Base-by-base conservation (phyloP, 1,140 invertebrate species). In the Drosophila persimilis region DNA sequence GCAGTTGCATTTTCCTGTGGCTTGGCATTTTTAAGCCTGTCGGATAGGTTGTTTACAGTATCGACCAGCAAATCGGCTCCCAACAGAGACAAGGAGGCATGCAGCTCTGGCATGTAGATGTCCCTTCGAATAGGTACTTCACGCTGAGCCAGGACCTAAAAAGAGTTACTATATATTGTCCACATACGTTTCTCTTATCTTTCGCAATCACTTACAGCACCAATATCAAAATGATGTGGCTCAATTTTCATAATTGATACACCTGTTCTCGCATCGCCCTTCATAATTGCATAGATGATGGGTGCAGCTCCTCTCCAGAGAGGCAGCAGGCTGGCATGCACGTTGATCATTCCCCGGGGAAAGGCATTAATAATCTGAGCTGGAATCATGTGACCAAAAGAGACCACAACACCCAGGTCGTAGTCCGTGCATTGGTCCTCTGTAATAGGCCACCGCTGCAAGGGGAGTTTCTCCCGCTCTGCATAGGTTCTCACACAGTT, bases 251-350 rank as follows among this genome's bases (percentile, higher is more conserved):
- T 98, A 31, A 99, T 94, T 3, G 96, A 95, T 29, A 99, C 93
- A 41, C 98, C 98, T 22, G 97, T 97, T 56, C 93, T 91, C 24
- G 89, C 76, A 90, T 99, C 98, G 26, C 96, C 97, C 92, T 96
- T 95, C 58, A 96, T 93, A 56, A 98, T 92, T 1, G 91, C 74
- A 53, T 91, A 88, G n/a, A 91, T 91, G 9, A 91, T 91, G 1
- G 90, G 90, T 3, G 90, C 90, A 46, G 98, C 97, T 35, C 98
- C 98, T 91, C 98, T 93, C 97, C 97, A 99, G 67, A 96, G 93
- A 26, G 98, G 98, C 73, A 99, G 91, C 35, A 99, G 90, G 92
- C 97, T 98, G 9, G 95, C 96, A 92, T 99, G 98, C 1, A 99
- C 95, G 93, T 98, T 98, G 43, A 98, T 92, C 92, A 98, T 97